Conservation (phyloP, 2,113 vertebrate genomes). For the Macrotus californicus region DNA sequence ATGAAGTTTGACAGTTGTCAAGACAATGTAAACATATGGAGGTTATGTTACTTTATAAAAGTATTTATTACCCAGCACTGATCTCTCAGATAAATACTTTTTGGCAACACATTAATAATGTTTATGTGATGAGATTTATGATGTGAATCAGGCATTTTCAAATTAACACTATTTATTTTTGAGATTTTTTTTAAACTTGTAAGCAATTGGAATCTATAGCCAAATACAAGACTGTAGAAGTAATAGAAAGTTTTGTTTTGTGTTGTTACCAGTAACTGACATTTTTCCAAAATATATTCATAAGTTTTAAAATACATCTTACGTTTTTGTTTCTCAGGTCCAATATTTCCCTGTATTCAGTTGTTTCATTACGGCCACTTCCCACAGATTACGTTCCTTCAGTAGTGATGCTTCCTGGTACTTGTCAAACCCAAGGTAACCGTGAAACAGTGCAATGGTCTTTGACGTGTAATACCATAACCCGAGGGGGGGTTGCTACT, state of each 20-base stretch:
- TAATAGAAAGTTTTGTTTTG: background rate
- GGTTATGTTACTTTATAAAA: background rate
- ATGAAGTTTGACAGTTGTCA: background rate
- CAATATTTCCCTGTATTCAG: constrained; percentile 90
- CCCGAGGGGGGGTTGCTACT: background rate
- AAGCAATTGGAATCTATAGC: background rate
- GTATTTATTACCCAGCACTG: background rate
- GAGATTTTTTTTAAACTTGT: background rate
- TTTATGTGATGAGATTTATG: background rate
- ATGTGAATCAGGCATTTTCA: background rate
- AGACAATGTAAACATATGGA: background rate
- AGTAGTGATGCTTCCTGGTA: constrained; percentile 83
- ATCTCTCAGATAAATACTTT: background rate
- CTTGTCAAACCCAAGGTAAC: constrained; percentile 82
- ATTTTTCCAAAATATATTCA: background rate
- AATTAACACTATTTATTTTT: background rate
- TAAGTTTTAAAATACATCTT: background rate
- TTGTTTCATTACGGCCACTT: constrained; percentile 92
- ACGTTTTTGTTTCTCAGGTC: constrained; percentile 81
- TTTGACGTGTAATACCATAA: background rate
- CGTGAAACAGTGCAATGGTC: background rate
- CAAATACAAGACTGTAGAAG: background rate
- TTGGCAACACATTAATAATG: background rate
- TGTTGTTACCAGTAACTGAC: background rate
- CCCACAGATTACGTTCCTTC: constrained; percentile 89